phyloP scores from a whole-genome alignment of 2,797 vertebrate genomes.

The Eurystomus glaucurus region DNA sequence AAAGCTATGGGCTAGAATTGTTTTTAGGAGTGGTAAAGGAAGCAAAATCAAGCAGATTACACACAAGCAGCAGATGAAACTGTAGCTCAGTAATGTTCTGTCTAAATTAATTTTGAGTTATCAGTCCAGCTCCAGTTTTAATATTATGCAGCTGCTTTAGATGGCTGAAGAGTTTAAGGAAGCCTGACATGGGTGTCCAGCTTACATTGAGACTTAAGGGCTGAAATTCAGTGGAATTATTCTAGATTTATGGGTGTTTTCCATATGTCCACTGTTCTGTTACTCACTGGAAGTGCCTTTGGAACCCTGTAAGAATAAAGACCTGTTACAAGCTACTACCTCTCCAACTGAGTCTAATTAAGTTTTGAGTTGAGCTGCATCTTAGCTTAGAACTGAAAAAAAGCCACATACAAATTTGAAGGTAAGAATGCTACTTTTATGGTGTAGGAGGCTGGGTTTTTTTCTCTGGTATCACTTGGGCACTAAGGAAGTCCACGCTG shows the following conservation, averaged over 20 bases:
- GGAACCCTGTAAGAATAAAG: slow-evolving; percentile 60
- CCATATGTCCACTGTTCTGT: neutral
- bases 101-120: neutral
- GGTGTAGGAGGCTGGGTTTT: neutral
- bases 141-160: neutral
- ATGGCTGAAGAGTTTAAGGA: neutral
- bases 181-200: neutral
- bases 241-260: neutral
- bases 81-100: neutral
- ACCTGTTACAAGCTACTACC: neutral
- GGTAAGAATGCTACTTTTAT: neutral
- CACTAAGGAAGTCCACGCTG: neutral
- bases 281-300: slow-evolving; percentile 49
- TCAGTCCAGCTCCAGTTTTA: neutral
- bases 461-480: neutral
- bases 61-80: neutral
- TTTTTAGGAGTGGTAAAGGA: neutral
- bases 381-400: neutral
- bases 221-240: slow-evolving; percentile 4
- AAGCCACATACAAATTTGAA: neutral
- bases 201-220: neutral
- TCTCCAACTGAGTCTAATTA: slow-evolving; percentile 47
- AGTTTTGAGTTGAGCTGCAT: neutral
- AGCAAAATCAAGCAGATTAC: neutral
- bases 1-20: neutral